Conservation (phyloP, 2,888 invertebrate species). For the Drosophila ustulata region DNA sequence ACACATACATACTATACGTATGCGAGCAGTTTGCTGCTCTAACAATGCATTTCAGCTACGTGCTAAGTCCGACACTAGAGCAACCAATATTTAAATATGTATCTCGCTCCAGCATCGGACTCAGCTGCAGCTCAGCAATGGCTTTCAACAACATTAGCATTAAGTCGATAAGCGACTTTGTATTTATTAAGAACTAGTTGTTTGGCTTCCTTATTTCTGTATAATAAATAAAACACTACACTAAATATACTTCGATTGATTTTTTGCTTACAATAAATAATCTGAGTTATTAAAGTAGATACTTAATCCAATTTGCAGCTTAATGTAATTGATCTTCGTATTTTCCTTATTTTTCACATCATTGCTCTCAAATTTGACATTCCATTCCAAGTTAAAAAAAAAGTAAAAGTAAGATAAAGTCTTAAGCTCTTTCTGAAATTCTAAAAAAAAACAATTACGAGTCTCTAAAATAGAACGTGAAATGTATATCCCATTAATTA, state of each 20-base stretch:
- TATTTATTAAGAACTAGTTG: background rate
- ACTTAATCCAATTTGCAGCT: no score
- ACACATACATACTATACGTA: background rate
- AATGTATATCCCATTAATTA: background rate
- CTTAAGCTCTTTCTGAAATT: no score
- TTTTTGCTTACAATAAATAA: no score
- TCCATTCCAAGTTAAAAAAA: no score
- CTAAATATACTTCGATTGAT: no score
- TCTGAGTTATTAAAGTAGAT: no score
- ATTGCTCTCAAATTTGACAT: no score
- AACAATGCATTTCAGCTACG: slow-evolving; percentile 24
- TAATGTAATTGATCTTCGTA: no score
- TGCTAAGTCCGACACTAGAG: slow-evolving; percentile 11
- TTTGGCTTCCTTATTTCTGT: background rate
- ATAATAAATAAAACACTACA: background rate
- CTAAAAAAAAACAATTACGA: background rate
- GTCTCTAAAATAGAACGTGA: background rate
- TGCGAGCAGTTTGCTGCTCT: background rate
- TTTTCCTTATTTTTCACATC: no score
- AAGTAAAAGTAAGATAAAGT: no score
- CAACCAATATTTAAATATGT: slow-evolving; percentile 20
- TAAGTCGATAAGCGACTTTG: slow-evolving; percentile 1
- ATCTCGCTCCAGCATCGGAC: slow-evolving; percentile 1
- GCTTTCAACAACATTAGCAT: slow-evolving; percentile 13
- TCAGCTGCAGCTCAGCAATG: slow-evolving; percentile 7